Conservation (phyloP, 1,140 invertebrate species). For the Bombus sylvicola region DNA sequence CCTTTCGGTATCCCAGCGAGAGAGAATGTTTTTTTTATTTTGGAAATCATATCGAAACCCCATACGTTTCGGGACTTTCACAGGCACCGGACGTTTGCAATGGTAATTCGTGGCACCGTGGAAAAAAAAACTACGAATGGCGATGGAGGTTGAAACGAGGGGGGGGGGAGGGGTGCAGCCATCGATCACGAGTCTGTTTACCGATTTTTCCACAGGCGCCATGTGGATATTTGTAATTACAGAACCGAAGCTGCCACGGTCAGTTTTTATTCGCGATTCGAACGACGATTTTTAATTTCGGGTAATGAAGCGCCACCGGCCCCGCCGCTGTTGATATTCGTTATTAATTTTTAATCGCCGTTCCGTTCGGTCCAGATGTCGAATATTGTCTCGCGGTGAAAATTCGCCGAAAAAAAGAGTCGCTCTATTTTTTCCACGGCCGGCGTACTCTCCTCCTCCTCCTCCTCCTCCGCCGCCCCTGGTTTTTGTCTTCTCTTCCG, state of each 20-base stretch:
- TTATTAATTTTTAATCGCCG: constrained; percentile 81
- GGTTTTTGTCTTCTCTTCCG: not conserved
- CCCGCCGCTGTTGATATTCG: constrained; percentile 77
- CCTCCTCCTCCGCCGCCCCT: not conserved
- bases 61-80: constrained; percentile 67
- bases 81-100: constrained; percentile 72
- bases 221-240: constrained; percentile 80
- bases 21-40: constrained; percentile 56
- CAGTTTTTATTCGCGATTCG: constrained; percentile 74
- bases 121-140: constrained; percentile 59
- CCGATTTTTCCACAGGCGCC: constrained; percentile 67
- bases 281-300: constrained; percentile 79
- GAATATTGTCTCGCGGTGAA: constrained; percentile 69
- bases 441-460: not conserved
- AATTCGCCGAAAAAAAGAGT: constrained; percentile 52
- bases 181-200: constrained; percentile 76
- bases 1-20: constrained; percentile 29
- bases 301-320: constrained; percentile 74
- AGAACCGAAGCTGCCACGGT: constrained; percentile 67
- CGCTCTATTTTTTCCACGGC: constrained; percentile 45
- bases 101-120: constrained; percentile 72
- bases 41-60: constrained; percentile 69
- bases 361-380: constrained; percentile 63
- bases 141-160: constrained; percentile 24
- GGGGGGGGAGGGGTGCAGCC: constrained; percentile 38